A percentile compares a stretch with the other conserved stretches of the same genome.
Evolutionary conservation across 1,140 invertebrate genomes (phyloP).

Genomic region (Dolichoris vasculosae): DNA sequence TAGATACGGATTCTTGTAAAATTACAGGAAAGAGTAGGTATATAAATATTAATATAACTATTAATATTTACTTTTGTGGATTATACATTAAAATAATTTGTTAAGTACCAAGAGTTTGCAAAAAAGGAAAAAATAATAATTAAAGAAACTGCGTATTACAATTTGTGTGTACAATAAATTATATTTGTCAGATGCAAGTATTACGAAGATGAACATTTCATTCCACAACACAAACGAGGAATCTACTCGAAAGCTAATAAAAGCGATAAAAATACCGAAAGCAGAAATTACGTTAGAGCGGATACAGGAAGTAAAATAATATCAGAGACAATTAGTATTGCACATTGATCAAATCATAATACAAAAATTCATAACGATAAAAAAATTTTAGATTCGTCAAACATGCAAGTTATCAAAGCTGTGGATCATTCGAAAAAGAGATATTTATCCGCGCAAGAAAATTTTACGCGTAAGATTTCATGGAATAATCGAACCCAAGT

Average conservation of each 20-base stretch:
- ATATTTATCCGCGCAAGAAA: not conserved
- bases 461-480: not conserved
- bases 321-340: not conserved
- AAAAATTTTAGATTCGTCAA: not conserved
- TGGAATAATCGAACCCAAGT: not conserved
- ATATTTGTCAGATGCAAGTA: constrained; percentile 60
- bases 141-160: not conserved
- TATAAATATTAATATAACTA: not conserved
- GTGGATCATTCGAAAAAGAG: not conserved
- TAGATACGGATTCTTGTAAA: no score
- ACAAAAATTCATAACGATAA: not conserved
- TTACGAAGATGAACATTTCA: constrained; percentile 66
- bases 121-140: not conserved
- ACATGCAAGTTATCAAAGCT: not conserved
- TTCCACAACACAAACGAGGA: constrained; percentile 70
- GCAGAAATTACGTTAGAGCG: not conserved
- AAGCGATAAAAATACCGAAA: constrained; percentile 56
- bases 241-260: constrained; percentile 69
- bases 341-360: not conserved
- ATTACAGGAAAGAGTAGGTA: no score
- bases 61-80: not conserved
- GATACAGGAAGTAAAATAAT: not conserved
- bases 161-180: not conserved
- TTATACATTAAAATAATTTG: not conserved
- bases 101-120: not conserved